These are phyloP conservation scores for Sebastes paucispinis DNA, from an alignment of 2,797 vertebrate species.

Conservation along the genomic window DNA sequence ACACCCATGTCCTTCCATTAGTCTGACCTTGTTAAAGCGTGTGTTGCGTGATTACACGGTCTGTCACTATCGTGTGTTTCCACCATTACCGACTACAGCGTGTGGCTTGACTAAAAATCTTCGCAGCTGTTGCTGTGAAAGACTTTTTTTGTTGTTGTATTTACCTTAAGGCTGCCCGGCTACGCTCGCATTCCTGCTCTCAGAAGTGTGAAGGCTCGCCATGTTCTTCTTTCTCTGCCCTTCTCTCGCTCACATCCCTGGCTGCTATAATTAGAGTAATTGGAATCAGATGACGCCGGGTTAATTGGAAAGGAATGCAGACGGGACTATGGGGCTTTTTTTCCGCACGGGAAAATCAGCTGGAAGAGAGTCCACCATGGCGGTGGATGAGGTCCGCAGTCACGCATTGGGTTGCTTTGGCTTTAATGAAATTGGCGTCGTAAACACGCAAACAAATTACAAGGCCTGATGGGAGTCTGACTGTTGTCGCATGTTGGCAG, in stretches of 20 bases:
- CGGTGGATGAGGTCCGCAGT: slow-evolving; percentile 41
- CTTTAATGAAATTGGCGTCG: slow-evolving; percentile 47
- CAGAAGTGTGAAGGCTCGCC: slow-evolving; percentile 52
- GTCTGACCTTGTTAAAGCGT: slow-evolving; percentile 59
- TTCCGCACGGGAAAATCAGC: slow-evolving; percentile 74
- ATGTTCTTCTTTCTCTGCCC: slow-evolving; percentile 14
- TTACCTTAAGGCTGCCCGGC: slow-evolving; percentile 55
- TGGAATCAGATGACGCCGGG: slow-evolving; percentile 80
- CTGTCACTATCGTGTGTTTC: slow-evolving; percentile 43
- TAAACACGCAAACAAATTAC: slow-evolving; percentile 54
- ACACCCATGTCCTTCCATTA: slow-evolving; percentile 55
- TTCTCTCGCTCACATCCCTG: slow-evolving; percentile 53
- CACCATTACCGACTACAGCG: slow-evolving; percentile 12
- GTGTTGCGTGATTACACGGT: slow-evolving; percentile 48
- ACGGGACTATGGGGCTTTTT: slow-evolving; percentile 72
- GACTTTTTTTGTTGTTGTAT: slow-evolving; percentile 52
- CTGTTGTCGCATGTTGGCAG: slow-evolving; percentile 6
- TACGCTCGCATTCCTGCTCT: slow-evolving; percentile 48
- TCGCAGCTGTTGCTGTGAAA: slow-evolving; percentile 56
- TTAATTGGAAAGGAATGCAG: slow-evolving; percentile 86
- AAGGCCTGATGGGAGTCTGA: slow-evolving; percentile 12
- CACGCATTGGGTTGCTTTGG: slow-evolving; percentile 54
- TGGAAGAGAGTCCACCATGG: slow-evolving; percentile 57
- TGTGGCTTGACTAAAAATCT: slow-evolving; percentile 20
- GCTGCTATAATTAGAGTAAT: slow-evolving; percentile 84